Conservation (phyloP, 2,888 invertebrate species). For the Ochropleura leucogaster region DNA sequence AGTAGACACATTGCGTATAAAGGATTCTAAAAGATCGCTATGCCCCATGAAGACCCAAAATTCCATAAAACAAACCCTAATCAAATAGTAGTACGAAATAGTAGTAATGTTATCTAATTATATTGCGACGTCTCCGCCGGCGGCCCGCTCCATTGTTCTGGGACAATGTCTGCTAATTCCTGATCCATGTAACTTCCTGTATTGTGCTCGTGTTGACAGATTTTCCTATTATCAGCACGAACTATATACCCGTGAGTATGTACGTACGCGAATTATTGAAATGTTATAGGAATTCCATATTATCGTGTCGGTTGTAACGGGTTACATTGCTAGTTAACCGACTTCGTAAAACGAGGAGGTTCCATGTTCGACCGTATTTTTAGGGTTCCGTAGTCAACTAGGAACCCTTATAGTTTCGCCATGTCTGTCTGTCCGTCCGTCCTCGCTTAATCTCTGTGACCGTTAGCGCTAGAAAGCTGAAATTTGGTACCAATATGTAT, state of each 20-base stretch:
- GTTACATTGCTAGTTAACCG: conserved; percentile 3
- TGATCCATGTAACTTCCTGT: conserved; percentile 88
- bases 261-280: conserved; percentile 71
- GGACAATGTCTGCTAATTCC: conserved; percentile 89
- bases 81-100: conserved; percentile 36
- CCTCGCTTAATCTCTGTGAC: too few species aligned
- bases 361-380: too few species aligned
- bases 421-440: too few species aligned
- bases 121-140: conserved; percentile 71
- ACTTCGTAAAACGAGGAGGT: too few species aligned
- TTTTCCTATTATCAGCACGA: conserved; percentile 87
- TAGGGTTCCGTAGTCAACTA: too few species aligned
- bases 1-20: neutral
- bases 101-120: conserved; percentile 82
- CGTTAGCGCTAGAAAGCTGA: too few species aligned
- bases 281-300: conserved; percentile 50
- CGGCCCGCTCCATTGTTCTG: conserved; percentile 77
- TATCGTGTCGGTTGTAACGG: conserved; percentile 25
- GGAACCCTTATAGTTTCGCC: too few species aligned
- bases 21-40: neutral
- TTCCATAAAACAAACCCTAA: neutral
- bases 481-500: too few species aligned
- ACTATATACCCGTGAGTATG: conserved; percentile 77
- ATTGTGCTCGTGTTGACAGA: conserved; percentile 89
- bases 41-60: neutral